phyloP scores from a whole-genome alignment of 1,140 invertebrate genomes.

The Drosophila suzukii region DNA sequence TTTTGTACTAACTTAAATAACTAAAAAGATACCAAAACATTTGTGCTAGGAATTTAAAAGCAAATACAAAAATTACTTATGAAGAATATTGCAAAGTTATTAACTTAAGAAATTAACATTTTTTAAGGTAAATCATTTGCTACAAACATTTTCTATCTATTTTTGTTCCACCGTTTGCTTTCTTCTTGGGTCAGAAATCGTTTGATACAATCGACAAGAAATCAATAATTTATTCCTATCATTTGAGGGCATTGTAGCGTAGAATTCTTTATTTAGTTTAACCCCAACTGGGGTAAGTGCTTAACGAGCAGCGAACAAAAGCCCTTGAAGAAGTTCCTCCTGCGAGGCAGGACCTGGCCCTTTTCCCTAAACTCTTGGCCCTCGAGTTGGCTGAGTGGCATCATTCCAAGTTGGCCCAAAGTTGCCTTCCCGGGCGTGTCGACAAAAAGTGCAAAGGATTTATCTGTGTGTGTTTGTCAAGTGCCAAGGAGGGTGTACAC shows the following conservation, averaged over 20 bases:
- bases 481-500: constrained; percentile 15
- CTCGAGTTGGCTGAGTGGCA: constrained; percentile 21
- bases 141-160: neutral
- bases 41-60: no score
- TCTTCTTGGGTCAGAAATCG: neutral
- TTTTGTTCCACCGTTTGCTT: constrained; percentile 20
- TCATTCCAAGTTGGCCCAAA: constrained; percentile 37
- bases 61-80: no score
- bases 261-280: constrained; percentile 70
- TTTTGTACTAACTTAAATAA: no score
- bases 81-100: no score
- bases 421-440: constrained; percentile 39
- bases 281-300: constrained; percentile 55
- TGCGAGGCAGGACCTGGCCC: neutral
- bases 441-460: constrained; percentile 70
- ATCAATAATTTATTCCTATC: constrained; percentile 76
- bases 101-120: neutral
- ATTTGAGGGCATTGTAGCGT: constrained; percentile 61
- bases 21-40: no score
- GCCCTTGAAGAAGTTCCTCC: constrained; percentile 30
- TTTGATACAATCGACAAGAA: constrained; percentile 31
- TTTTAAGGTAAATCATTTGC: no score
- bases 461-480: constrained; percentile 64
- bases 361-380: neutral
- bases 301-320: constrained; percentile 61